A percentile compares a stretch with the other conserved stretches of the same genome.
Conservation (phyloP, 64 coral and sea anemone species). For the Pachyseris speciosa region DNA sequence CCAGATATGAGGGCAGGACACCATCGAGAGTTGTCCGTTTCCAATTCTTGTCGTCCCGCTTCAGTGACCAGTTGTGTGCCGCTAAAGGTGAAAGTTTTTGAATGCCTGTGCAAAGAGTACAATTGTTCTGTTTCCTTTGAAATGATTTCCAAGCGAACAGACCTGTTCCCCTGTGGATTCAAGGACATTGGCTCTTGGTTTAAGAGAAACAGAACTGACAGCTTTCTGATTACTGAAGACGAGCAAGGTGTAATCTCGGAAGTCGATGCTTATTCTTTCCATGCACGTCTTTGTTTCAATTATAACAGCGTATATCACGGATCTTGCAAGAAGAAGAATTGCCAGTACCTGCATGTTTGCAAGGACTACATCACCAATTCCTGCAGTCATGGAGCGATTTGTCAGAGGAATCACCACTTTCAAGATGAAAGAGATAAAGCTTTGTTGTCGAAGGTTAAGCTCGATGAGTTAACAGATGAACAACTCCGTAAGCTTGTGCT, state of each 20-base stretch:
- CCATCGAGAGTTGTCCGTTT: background rate
- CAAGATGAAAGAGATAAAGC: no score
- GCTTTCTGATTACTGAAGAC: constrained; percentile 63
- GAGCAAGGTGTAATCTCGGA: constrained; percentile 29
- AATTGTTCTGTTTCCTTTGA: constrained; percentile 38
- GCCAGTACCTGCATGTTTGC: constrained; percentile 72
- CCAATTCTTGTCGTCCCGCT: background rate
- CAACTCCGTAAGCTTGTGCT: constrained; percentile 42
- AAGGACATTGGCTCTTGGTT: constrained; percentile 63
- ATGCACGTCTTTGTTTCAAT: constrained; percentile 60
- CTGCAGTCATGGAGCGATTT: constrained; percentile 39
- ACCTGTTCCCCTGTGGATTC: constrained; percentile 49
- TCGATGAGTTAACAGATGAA: constrained; percentile 45
- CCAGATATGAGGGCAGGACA: background rate
- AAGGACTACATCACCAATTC: constrained; percentile 50
- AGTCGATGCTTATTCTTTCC: constrained; percentile 32
- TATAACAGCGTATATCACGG: background rate
- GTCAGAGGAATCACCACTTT: constrained; percentile 54
- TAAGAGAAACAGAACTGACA: background rate
- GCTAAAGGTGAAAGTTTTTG: constrained; percentile 9
- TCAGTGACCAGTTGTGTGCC: background rate
- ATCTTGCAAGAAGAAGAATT: constrained; percentile 21
- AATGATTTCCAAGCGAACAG: constrained; percentile 33
- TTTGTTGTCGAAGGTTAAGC: constrained; percentile 27
- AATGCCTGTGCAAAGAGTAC: constrained; percentile 37